Conservation (phyloP, 2,113 vertebrate species). For the Pelobates fuscus region DNA sequence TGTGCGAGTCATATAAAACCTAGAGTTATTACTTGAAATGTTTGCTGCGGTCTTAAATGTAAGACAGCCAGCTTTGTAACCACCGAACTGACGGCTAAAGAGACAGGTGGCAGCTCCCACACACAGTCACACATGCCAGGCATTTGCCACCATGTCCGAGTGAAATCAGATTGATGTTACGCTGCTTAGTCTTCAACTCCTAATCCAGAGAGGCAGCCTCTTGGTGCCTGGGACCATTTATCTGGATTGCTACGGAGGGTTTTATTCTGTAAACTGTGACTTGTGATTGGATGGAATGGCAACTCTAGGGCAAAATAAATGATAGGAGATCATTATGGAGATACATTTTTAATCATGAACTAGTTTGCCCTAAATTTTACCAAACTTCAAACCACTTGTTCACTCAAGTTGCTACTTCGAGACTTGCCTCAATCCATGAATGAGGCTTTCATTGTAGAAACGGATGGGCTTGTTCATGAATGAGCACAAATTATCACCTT, state of each 20-base stretch:
- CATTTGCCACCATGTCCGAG: neutral
- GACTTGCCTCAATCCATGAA: no score
- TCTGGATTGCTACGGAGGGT: neutral
- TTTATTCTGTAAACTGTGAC: no score
- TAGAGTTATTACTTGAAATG: slow-evolving; percentile 15
- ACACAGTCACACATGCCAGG: slow-evolving; percentile 24
- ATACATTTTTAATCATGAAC: no score
- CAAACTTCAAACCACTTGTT: no score
- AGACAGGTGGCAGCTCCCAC: slow-evolving; percentile 42
- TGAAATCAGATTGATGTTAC: slow-evolving; percentile 6
- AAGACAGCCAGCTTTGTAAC: slow-evolving; percentile 4
- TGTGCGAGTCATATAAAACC: neutral
- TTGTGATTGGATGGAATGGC: no score
- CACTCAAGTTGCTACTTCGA: no score
- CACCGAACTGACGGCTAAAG: neutral
- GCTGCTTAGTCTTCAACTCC: neutral
- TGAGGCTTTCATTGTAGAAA: no score
- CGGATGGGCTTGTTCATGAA: no score
- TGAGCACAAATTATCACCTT: no score
- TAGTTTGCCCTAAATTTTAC: no score
- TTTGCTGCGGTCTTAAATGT: slow-evolving; percentile 27
- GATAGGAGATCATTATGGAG: no score
- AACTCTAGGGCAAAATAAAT: no score
- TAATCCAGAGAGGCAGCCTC: neutral
- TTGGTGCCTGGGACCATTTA: neutral